Percentiles rank a stretch among this genome's conserved stretches.
Conservation (phyloP, 2,888 invertebrate genomes). For the Troilus luridus region DNA sequence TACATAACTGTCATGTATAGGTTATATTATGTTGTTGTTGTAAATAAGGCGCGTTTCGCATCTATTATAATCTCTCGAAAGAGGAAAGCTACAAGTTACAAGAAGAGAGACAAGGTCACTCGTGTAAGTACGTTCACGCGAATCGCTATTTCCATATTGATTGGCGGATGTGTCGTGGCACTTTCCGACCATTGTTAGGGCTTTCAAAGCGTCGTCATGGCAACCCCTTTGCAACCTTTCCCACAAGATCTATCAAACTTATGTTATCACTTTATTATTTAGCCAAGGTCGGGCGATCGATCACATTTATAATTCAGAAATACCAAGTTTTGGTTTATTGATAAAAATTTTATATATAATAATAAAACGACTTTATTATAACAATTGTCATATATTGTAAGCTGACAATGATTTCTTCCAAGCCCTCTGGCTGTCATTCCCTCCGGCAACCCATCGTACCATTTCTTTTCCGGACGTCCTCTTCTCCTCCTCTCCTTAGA, state of each 20-base stretch:
- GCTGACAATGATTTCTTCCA: too few species aligned
- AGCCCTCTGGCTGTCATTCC: too few species aligned
- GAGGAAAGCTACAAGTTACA: not conserved
- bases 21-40: too few species aligned
- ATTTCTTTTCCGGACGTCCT: too few species aligned
- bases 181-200: not conserved
- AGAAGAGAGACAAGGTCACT: not conserved
- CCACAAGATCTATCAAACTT: not conserved
- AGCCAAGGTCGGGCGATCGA: not conserved
- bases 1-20: too few species aligned
- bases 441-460: too few species aligned
- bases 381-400: too few species aligned
- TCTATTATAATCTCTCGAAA: too few species aligned
- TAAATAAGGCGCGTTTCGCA: too few species aligned
- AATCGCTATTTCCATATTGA: slow-evolving; percentile 12
- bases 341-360: not conserved
- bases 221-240: not conserved
- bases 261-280: not conserved
- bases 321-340: not conserved
- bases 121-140: not conserved
- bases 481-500: too few species aligned
- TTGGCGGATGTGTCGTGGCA: not conserved
- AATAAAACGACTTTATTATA: too few species aligned
- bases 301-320: not conserved
- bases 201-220: not conserved